phyloP scores from a whole-genome alignment of 2,113 vertebrate species.

The Alexandromys fortis region DNA sequence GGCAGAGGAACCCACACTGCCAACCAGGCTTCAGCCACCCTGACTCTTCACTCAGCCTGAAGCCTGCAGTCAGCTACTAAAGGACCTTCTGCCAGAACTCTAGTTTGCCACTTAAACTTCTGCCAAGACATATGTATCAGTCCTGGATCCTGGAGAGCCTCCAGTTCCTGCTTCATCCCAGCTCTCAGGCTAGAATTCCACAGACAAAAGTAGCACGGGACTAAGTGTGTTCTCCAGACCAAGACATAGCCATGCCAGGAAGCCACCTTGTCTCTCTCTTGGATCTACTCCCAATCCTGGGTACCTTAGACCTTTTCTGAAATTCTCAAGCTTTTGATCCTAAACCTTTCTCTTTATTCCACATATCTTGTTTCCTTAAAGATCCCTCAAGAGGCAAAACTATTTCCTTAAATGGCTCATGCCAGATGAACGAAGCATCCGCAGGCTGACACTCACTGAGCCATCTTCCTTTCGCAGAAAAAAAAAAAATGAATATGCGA shows the following conservation, averaged over 20 bases:
- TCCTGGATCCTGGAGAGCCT: slow-evolving; percentile 42
- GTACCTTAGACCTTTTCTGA: not conserved
- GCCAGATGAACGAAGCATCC: slow-evolving; percentile 25
- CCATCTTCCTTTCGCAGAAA: slow-evolving; percentile 50
- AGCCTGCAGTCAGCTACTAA: not conserved
- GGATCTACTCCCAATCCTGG: not conserved
- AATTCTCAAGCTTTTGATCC: not conserved
- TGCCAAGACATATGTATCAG: slow-evolving; percentile 61
- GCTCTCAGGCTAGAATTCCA: not conserved
- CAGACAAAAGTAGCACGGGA: not conserved
- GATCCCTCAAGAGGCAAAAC: not conserved
- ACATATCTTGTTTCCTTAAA: not conserved
- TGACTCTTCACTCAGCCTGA: not conserved
- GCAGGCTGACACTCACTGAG: slow-evolving; percentile 30
- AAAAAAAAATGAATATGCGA: not conserved
- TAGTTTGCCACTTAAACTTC: slow-evolving; percentile 61
- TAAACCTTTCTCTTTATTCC: not conserved
- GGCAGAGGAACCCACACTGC: not conserved
- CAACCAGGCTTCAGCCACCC: not conserved
- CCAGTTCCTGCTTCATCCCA: slow-evolving; percentile 40
- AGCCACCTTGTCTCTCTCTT: not conserved
- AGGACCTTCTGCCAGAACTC: not conserved
- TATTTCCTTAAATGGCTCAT: not conserved
- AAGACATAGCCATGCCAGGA: accelerated
- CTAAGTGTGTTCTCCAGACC: not conserved